phyloP scores from a whole-genome alignment of 1,140 invertebrate genomes.

The Panagrolaimus sp. region DNA sequence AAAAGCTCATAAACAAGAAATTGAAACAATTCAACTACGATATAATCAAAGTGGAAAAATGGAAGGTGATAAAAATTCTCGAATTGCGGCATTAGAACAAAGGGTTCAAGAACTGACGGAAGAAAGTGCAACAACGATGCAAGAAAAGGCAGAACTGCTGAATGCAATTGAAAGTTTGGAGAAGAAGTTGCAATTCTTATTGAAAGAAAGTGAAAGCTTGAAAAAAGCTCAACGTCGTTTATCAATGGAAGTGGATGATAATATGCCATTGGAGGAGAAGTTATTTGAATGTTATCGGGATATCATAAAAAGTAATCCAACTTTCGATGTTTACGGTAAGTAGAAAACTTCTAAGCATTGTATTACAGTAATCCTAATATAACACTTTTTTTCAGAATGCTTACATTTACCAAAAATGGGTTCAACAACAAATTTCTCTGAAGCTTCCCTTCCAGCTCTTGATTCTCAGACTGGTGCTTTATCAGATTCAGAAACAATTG shows the following conservation, averaged over 20 bases:
- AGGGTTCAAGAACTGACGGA: constrained; percentile 38
- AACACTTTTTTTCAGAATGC: not conserved
- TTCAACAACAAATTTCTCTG: not conserved
- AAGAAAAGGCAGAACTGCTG: constrained; percentile 29
- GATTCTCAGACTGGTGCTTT: not conserved
- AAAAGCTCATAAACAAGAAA: constrained; percentile 31
- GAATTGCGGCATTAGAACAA: constrained; percentile 33
- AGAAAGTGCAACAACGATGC: constrained; percentile 27
- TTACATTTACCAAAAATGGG: not conserved
- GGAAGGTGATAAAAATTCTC: constrained; percentile 31
- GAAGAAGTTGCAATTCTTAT: constrained; percentile 14
- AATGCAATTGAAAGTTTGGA: constrained; percentile 30
- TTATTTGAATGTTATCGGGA: not conserved
- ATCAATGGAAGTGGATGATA: constrained; percentile 13
- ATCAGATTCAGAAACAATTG: constrained; percentile 24
- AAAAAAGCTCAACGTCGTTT: constrained; percentile 9
- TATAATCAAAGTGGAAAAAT: constrained; percentile 22
- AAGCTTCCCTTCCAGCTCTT: not conserved
- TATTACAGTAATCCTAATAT: not conserved
- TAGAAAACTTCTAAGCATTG: not conserved
- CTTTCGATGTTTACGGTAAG: constrained; percentile 5
- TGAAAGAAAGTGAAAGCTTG: not conserved
- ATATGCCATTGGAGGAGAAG: not conserved
- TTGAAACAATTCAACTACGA: constrained; percentile 23
- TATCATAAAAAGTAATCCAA: not conserved